A percentile compares a stretch with the other conserved stretches of the same genome.
phyloP scores from a whole-genome alignment of 2,888 invertebrate species.

The Phragmatobia fuliginosa region DNA sequence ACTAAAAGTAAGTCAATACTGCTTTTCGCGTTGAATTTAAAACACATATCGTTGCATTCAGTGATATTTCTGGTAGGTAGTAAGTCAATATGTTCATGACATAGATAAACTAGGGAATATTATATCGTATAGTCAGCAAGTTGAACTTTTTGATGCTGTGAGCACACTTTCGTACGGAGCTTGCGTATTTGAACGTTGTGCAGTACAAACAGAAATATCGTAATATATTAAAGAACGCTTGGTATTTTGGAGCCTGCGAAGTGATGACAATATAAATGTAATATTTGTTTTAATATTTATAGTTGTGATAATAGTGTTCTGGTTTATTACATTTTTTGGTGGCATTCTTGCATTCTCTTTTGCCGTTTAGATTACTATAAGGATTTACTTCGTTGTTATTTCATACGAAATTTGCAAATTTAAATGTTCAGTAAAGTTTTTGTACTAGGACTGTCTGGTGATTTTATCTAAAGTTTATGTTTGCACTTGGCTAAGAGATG shows the following conservation, averaged over 20 bases:
- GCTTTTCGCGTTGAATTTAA: conserved; percentile 18
- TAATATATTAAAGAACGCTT: conserved; percentile 28
- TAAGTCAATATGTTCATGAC: conserved; percentile 46
- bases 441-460: conserved; percentile 3
- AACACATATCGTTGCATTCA: conserved; percentile 30
- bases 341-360: background rate
- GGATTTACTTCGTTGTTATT: too few relatives aligned
- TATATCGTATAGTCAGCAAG: conserved; percentile 40
- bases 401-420: background rate
- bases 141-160: conserved; percentile 33
- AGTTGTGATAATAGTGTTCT: background rate
- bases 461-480: conserved; percentile 53
- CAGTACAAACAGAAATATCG: conserved; percentile 26
- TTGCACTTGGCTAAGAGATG: conserved; percentile 54
- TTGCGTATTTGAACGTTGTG: conserved; percentile 28
- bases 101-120: conserved; percentile 41
- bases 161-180: conserved; percentile 22
- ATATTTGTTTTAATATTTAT: background rate
- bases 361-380: background rate
- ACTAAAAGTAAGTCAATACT: conserved; percentile 23
- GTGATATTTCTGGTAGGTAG: conserved; percentile 32
- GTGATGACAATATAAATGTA: background rate
- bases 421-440: conserved; percentile 21
- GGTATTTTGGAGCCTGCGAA: conserved; percentile 4
- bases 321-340: background rate